Evolutionary conservation across 1,140 invertebrate genomes (phyloP).

Genomic region (Lordiphosa mommai): DNA sequence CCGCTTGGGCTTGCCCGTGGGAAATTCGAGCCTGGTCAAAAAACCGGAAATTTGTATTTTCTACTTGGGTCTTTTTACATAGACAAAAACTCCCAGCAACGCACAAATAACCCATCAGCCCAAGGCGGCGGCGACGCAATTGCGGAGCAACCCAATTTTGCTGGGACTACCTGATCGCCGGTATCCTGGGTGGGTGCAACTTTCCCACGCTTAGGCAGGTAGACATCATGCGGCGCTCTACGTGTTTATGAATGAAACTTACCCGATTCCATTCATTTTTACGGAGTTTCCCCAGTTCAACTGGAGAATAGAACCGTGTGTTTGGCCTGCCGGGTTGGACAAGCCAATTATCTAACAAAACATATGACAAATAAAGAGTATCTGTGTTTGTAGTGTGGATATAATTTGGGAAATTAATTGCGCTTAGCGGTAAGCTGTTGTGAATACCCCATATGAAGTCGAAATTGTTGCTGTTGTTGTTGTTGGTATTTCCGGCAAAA

Average conservation of each 20-base stretch:
- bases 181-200: constrained; percentile 23
- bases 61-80: constrained; percentile 49
- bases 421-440: constrained; percentile 56
- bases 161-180: constrained; percentile 36
- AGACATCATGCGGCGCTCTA: constrained; percentile 27
- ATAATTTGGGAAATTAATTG: constrained; percentile 71
- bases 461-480: constrained; percentile 21
- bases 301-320: constrained; percentile 27
- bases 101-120: constrained; percentile 62
- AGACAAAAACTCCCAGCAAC: constrained; percentile 49
- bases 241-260: constrained; percentile 64
- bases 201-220: constrained; percentile 75
- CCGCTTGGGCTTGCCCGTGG: constrained; percentile 37
- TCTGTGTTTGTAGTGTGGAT: constrained; percentile 3
- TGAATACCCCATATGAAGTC: constrained; percentile 20
- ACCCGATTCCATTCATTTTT: constrained; percentile 45
- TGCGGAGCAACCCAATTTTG: constrained; percentile 68
- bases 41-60: constrained; percentile 76
- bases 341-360: constrained; percentile 77
- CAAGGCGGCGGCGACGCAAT: constrained; percentile 51
- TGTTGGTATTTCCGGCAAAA: constrained; percentile 41
- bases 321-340: constrained; percentile 55
- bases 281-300: constrained; percentile 17
- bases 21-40: constrained; percentile 49
- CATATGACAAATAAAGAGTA: constrained; percentile 64